These are phyloP conservation scores for Coregonus clupeaformis DNA, from an alignment of 2,113 vertebrate species.

Conservation along the genomic window DNA sequence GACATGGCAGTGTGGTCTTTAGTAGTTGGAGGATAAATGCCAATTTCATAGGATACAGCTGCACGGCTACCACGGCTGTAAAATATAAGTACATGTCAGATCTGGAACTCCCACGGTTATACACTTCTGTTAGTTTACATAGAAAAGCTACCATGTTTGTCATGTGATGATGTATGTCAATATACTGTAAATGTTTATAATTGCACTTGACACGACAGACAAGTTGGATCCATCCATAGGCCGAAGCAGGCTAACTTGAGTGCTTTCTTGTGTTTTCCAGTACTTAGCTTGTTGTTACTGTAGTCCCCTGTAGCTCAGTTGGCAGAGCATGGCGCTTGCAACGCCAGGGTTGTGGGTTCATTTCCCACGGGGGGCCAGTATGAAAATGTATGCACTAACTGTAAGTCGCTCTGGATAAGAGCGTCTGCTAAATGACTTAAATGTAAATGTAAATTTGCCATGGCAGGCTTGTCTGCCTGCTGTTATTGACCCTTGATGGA, in stretches of 20 bases:
- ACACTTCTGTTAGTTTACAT: not conserved
- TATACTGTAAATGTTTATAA: not conserved
- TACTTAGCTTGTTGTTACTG: not conserved
- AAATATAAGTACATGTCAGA: not conserved
- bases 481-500: not conserved
- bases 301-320: too few species aligned
- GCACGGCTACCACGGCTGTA: not conserved
- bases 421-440: too few species aligned
- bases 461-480: not conserved
- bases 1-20: conserved; percentile 9
- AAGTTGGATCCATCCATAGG: not conserved
- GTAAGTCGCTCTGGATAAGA: too few species aligned
- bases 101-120: too few species aligned
- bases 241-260: not conserved
- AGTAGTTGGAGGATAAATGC: not conserved
- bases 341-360: too few species aligned
- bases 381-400: too few species aligned
- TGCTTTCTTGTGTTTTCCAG: not conserved
- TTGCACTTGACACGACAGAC: too few species aligned
- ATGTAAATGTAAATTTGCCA: too few species aligned
- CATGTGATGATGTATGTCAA: not conserved
- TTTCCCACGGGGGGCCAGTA: too few species aligned
- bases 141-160: not conserved
- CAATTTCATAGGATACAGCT: not conserved
- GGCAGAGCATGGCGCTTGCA: too few species aligned